A percentile compares a stretch with the other conserved stretches of the same genome.
Evolutionary conservation across 2,888 invertebrate species (phyloP).

Genomic region (Electrophaes corylata): DNA sequence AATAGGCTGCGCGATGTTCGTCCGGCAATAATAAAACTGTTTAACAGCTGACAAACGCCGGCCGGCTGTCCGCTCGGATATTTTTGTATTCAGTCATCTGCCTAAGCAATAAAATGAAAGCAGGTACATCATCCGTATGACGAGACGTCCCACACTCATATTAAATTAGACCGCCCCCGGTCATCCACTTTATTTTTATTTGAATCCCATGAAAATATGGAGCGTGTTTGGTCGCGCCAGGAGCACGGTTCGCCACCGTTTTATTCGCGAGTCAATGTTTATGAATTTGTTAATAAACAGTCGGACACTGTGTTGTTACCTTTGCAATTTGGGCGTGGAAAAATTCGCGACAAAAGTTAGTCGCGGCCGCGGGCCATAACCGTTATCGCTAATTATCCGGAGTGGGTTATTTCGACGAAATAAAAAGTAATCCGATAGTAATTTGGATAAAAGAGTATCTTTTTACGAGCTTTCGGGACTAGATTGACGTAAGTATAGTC

Average conservation of each 20-base stretch:
- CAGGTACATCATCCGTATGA: constrained; percentile 73
- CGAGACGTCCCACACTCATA: constrained; percentile 75
- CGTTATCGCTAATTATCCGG: constrained; percentile 68
- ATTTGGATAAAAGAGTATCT: constrained; percentile 70
- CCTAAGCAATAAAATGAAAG: constrained; percentile 76
- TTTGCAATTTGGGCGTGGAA: constrained; percentile 62
- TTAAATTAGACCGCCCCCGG: constrained; percentile 80
- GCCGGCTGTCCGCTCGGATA: constrained; percentile 56
- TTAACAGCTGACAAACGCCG: constrained; percentile 81
- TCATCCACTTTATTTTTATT: constrained; percentile 82
- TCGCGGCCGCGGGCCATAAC: constrained; percentile 48
- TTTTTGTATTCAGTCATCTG: constrained; percentile 71
- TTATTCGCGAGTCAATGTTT: constrained; percentile 79
- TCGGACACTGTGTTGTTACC: constrained; percentile 59
- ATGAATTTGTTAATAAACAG: constrained; percentile 82
- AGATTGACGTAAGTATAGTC: constrained; percentile 61
- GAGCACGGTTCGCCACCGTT: constrained; percentile 65
- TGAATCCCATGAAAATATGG: constrained; percentile 81
- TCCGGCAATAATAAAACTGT: constrained; percentile 82
- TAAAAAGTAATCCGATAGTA: constrained; percentile 73
- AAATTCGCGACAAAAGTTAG: constrained; percentile 56
- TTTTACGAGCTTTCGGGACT: constrained; percentile 64
- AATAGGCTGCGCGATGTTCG: constrained; percentile 78
- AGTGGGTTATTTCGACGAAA: constrained; percentile 64
- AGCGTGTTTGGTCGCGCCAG: constrained; percentile 71